Conservation (phyloP, 2,888 invertebrate genomes). For the Pinctada fucata region DNA sequence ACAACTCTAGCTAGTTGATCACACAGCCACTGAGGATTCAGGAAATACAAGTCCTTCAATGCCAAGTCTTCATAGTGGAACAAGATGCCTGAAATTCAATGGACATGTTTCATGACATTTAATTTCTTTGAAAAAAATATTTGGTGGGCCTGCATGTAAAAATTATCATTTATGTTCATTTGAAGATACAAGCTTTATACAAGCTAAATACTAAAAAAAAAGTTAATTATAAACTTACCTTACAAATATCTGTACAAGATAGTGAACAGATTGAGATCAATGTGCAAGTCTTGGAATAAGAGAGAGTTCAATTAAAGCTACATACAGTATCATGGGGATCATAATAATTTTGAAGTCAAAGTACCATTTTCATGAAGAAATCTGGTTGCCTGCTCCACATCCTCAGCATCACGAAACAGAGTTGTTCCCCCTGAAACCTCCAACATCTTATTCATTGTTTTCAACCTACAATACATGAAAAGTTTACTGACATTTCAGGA, state of each 20-base stretch:
- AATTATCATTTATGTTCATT: too few species aligned
- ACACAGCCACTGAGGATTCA: constrained; percentile 99
- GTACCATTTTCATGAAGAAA: constrained; percentile 97
- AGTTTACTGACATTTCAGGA: too few species aligned
- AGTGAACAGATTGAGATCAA: too few species aligned
- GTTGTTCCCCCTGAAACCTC: constrained; percentile 81
- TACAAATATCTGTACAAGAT: too few species aligned
- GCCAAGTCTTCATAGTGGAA: constrained; percentile 79
- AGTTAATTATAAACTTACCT: too few species aligned
- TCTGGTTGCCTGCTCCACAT: constrained; percentile 95
- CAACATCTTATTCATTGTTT: constrained; percentile 81
- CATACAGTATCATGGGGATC: too few species aligned
- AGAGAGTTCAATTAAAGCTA: too few species aligned
- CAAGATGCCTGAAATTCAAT: constrained; percentile 86
- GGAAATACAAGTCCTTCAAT: constrained; percentile 89
- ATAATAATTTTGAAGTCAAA: constrained; percentile 14
- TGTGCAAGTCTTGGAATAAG: too few species aligned
- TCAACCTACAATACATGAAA: constrained; percentile 71
- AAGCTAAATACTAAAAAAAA: too few species aligned
- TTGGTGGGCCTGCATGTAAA: too few species aligned
- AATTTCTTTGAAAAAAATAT: not conserved
- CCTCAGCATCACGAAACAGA: constrained; percentile 91
- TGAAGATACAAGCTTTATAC: too few species aligned
- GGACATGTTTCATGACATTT: not conserved
- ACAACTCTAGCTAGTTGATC: constrained; percentile 98